A percentile compares a stretch with the other conserved stretches of the same genome.
These are phyloP conservation scores for Rhinopithecus roxellana DNA, from an alignment of 2,113 vertebrate genomes.

Conservation along the genomic window DNA sequence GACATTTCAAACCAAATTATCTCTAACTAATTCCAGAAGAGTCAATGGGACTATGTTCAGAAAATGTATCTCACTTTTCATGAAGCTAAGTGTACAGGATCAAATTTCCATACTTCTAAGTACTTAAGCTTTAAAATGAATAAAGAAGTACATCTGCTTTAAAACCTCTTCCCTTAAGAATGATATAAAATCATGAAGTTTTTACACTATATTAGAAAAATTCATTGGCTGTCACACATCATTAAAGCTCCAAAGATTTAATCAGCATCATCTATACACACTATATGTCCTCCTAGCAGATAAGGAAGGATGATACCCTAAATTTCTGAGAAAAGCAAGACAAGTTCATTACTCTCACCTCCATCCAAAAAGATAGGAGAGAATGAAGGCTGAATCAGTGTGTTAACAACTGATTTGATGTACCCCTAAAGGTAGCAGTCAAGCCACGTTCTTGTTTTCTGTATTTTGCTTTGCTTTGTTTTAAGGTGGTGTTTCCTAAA, in stretches of 20 bases:
- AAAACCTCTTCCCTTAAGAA: slow-evolving; percentile 59
- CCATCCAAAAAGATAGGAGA: neutral
- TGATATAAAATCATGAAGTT: neutral
- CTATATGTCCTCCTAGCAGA: neutral
- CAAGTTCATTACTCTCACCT: neutral
- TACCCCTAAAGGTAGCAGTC: neutral
- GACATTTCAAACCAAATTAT: neutral
- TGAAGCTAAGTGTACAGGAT: slow-evolving; percentile 52
- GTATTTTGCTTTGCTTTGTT: slow-evolving; percentile 18
- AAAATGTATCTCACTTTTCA: neutral
- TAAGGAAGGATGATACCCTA: neutral
- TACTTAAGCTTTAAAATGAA: slow-evolving; percentile 77
- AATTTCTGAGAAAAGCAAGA: neutral
- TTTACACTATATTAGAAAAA: neutral
- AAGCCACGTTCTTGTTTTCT: neutral
- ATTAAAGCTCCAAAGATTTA: neutral
- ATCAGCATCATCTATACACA: neutral
- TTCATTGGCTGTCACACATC: neutral
- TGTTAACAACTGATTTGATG: neutral
- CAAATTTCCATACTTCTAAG: slow-evolving; percentile 50
- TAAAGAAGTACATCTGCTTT: slow-evolving; percentile 70
- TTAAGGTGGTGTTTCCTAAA: neutral
- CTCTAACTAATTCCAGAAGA: neutral
- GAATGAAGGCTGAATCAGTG: neutral
- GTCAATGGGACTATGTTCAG: neutral